These are phyloP conservation scores for Dascillus cervinus DNA, from an alignment of 2,888 invertebrate species.

Conservation along the genomic window DNA sequence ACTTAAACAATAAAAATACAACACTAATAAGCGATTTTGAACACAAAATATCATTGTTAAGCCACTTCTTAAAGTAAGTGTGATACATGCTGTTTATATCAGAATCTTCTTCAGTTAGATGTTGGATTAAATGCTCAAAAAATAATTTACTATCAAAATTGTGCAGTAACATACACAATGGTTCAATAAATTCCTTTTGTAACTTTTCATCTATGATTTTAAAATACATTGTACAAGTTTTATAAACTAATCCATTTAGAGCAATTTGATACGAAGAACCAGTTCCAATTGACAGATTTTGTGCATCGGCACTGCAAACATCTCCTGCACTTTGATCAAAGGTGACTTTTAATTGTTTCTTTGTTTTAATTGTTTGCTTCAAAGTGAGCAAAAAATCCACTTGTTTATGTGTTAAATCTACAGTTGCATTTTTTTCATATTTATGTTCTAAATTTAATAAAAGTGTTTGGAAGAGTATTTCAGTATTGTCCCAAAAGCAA, in stretches of 20 bases:
- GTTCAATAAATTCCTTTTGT: slow-evolving; percentile 44
- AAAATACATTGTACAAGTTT: slow-evolving; percentile 48
- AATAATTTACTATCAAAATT: slow-evolving; percentile 51
- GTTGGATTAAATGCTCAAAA: slow-evolving; percentile 41
- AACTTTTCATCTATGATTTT: slow-evolving; percentile 44
- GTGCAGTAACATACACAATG: slow-evolving; percentile 48
- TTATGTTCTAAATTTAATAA: slow-evolving; percentile 25
- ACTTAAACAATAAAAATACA: slow-evolving; percentile 52
- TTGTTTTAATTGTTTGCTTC: slow-evolving; percentile 40
- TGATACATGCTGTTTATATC: slow-evolving; percentile 27
- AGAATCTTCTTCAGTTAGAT: slow-evolving; percentile 22
- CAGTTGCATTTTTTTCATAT: slow-evolving; percentile 18
- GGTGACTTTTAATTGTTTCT: slow-evolving; percentile 48
- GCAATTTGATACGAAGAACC: slow-evolving; percentile 40
- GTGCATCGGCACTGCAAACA: slow-evolving; percentile 19
- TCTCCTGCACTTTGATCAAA: slow-evolving; percentile 36
- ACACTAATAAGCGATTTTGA: slow-evolving; percentile 53
- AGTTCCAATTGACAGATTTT: slow-evolving; percentile 7
- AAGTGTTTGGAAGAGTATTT: slow-evolving; percentile 30
- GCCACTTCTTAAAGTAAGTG: slow-evolving; percentile 40
- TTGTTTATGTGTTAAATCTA: slow-evolving; percentile 33
- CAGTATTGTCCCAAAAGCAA: slow-evolving; percentile 40
- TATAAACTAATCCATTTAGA: slow-evolving; percentile 43
- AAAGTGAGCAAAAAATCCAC: slow-evolving; percentile 44
- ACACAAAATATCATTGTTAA: slow-evolving; percentile 45